phyloP scores from a whole-genome alignment of 1,140 invertebrate species.

The Parasteatoda tepidariorum region DNA sequence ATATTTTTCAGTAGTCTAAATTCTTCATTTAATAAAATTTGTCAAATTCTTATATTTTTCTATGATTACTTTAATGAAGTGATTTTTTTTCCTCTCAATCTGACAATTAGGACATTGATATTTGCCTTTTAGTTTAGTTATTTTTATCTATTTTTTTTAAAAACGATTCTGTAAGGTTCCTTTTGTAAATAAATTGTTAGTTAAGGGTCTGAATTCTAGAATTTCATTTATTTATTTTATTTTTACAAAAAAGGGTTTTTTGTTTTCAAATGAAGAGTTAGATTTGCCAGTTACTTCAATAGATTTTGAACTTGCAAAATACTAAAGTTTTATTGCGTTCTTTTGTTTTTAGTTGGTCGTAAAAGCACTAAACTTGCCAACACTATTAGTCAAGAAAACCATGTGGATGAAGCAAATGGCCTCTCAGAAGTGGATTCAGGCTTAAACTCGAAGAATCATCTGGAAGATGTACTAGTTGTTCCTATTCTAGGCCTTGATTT shows the following conservation, averaged over 20 bases:
- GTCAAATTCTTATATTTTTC: background rate
- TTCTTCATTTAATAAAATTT: background rate
- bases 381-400: slow-evolving; percentile 27
- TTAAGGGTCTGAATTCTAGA: too few species aligned
- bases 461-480: slow-evolving; percentile 76
- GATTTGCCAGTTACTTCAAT: too few species aligned
- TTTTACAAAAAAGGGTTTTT: too few species aligned
- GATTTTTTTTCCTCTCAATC: too few species aligned
- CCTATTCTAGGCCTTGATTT: slow-evolving; percentile 72
- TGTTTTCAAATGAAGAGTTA: too few species aligned
- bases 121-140: too few species aligned
- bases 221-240: too few species aligned
- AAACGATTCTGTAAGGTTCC: too few species aligned
- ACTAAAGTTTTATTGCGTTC: background rate
- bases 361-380: slow-evolving; percentile 39
- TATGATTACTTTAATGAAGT: background rate
- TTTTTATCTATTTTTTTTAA: too few species aligned
- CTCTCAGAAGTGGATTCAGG: slow-evolving; percentile 7
- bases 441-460: slow-evolving; percentile 9
- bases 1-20: background rate
- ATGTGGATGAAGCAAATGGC: slow-evolving; percentile 35
- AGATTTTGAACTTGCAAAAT: too few species aligned
- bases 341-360: slow-evolving; percentile 16
- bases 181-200: too few species aligned
- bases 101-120: too few species aligned